Base-by-base conservation (phyloP, 2,888 invertebrate species). In the Callosobruchus maculatus region DNA sequence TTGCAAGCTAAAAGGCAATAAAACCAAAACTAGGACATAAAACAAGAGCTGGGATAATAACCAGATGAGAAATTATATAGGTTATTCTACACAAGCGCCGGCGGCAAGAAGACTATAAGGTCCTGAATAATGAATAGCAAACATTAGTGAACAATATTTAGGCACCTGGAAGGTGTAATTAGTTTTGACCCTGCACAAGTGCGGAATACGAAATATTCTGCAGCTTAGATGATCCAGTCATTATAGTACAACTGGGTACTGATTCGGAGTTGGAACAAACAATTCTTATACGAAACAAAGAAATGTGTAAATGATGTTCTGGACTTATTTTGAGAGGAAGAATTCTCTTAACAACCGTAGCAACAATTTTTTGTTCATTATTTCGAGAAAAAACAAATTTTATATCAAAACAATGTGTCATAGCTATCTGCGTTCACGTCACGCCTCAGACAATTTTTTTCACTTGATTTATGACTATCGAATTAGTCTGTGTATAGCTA, bases 1-100 rank as follows among this genome's bases (percentile, higher is more conserved):
- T 68, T 68, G 68, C 68, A 68, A 68, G 68, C 21, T 68, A 68
- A 68, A 13, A 9, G 21, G 68, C 68, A 68, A 68, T 68, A 68
- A 68, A 68, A 68, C 68, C 7, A 68, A 21, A 68, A 68, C 68
- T 20, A 21, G 68, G 5, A 21, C 68, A 68, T 49, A 49, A 49
- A 49, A 22, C 20, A 21, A 20, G 68, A 7, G 22, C 22, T 68
- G 21, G 68, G 21, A 22, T 68, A 68, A 68, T 68, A 68, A 68
- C 68, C 22, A 22, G 68, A 68, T 68, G 68, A 68, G 22, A 20
- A 9, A 20, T 21, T 21, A 68, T 68, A 20, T 68, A 68, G 21
- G 68, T 20, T 68, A 68, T 21, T 1, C 68, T 68, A 22, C 20
- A 22, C 68, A 9, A 68, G 9, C 68, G 13, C 49, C 1, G 49